Percentiles rank a stretch among this genome's conserved stretches.
These are phyloP conservation scores for Sycophila sp. DNA, from an alignment of 1,140 invertebrate species.

Conservation along the genomic window DNA sequence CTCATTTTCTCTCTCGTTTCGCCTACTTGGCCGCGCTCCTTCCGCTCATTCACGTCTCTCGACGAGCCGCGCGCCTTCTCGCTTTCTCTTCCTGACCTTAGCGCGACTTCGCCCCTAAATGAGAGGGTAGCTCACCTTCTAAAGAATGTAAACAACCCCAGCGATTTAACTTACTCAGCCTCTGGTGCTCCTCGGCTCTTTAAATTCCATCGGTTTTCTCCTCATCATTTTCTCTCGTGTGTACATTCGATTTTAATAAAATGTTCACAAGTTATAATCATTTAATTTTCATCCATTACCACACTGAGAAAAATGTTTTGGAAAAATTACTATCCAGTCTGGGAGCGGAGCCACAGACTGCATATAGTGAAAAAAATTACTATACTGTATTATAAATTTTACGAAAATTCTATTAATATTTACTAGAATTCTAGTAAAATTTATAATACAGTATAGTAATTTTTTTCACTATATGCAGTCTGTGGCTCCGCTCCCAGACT, in stretches of 20 bases:
- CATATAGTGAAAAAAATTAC: no score
- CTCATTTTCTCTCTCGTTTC: constrained; percentile 41
- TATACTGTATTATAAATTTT: no score
- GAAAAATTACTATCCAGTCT: no score
- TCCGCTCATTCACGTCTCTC: constrained; percentile 22
- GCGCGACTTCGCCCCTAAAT: constrained; percentile 34
- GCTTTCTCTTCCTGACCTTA: constrained; percentile 39
- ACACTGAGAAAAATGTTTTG: no score
- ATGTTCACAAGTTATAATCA: no score
- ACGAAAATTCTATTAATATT: no score
- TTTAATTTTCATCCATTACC: no score
- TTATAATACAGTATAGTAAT: no score
- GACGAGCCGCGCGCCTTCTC: constrained; percentile 24
- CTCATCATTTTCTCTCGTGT: background rate
- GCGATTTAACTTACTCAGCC: constrained; percentile 30
- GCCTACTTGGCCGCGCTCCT: constrained; percentile 36
- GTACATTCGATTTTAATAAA: background rate
- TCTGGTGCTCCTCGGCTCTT: constrained; percentile 2
- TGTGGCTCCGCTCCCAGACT: no score
- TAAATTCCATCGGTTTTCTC: background rate
- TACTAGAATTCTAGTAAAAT: no score
- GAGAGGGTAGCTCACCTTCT: constrained; percentile 37
- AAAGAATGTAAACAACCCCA: constrained; percentile 40
- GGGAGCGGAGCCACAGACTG: no score
- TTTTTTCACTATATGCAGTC: no score